Evolutionary conservation across 2,113 vertebrate species (phyloP), one percentile per base, ranked within the genome.

Genomic region (Salvelinus namaycush): DNA sequence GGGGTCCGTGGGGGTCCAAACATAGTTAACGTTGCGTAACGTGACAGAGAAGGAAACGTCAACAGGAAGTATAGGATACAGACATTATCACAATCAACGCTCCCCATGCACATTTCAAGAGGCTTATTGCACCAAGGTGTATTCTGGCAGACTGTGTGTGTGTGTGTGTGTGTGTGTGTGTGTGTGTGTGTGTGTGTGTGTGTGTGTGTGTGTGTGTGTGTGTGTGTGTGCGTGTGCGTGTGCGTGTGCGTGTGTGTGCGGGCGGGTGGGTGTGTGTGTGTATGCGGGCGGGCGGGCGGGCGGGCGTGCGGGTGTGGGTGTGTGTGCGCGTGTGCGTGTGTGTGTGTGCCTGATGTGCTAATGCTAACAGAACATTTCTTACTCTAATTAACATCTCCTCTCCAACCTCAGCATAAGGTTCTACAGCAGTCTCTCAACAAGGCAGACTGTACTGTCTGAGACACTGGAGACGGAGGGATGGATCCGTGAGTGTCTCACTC

Each of bases 381-480:
- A 54, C 73, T 79, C 67, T 90, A 92, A 92, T 92, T 92, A 87
- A 77, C 84, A 22, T 86, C 80, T 84, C 78, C 14, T 68, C 72
- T 77, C 80, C 76, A 82, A 80, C 77, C 24, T 64, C 74, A 77
- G 82, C 85, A 82, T 85, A 81, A 51, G 80, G 51, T 83, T 80
- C 66, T 68, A 60, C 75, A 54, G 81, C 29, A 75, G 51, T 54
- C 51, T 16, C 13, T 18, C 12, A 54, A 44, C 39, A 11, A 54
- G 51, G 51, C 51, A 54, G 51, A 5, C 51, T 54, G 4, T 77
- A 71, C 60, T 54, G 78, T 72, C 51, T 18, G 14, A 54, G 51
- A 54, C 51, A 54, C 16, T 18, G 51, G 54, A 74, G 16, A 24
- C 79, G 57, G 29, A 27, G 20, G 29, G 22, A 20, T 64, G 29